Evolutionary conservation across 2,113 vertebrate genomes (phyloP), one percentile per base, ranked within the genome.

Genomic region (Pimephales promelas): DNA sequence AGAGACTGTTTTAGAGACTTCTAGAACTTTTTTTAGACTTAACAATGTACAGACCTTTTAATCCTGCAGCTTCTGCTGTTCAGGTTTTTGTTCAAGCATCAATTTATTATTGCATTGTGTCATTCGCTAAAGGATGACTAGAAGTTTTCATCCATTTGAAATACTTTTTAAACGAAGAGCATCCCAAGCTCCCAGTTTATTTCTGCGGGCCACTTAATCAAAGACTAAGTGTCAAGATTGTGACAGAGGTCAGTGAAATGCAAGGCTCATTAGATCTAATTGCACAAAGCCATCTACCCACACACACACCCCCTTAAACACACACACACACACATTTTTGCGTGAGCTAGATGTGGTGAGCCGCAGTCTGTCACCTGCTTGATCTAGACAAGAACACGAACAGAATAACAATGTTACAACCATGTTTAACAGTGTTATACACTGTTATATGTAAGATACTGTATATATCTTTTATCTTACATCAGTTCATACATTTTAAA

Each of bases 251-350:
- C 82, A 83, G 43, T 66, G 64, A 49, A 76, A 64, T 82, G 49
- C 66, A 86, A 62, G 74, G 54, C 68, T 79, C 56, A 79, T 86
- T 83, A 79, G 66, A 79, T 86, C 26, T 24, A 79, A 66, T 79
- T 76, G 62, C 61, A 68, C 62, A 52, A 47, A 57, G 68, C 40
- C 70, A 85, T 36, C 47, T 22, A 64, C 66, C 26, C 54, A 28
- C 77, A 28, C 49, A 57, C 49, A 56, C 49, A 26, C 40, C 40
- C 77, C 28, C 49, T n/a, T n/a, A 59, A 52, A 57, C 52, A 28
- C 20, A 24, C 36, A 43, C 20, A 83, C n/a, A 78, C 10, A 13
- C n/a, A 24, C 18, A 77, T 72, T 59, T 83, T 76, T 74, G 72
- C 62, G 9, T 78, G 40, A 71, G 62, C 72, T 66, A 61, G 73